Base-by-base conservation (phyloP, 1,140 invertebrate genomes). In the Drosophila paulistorum region DNA sequence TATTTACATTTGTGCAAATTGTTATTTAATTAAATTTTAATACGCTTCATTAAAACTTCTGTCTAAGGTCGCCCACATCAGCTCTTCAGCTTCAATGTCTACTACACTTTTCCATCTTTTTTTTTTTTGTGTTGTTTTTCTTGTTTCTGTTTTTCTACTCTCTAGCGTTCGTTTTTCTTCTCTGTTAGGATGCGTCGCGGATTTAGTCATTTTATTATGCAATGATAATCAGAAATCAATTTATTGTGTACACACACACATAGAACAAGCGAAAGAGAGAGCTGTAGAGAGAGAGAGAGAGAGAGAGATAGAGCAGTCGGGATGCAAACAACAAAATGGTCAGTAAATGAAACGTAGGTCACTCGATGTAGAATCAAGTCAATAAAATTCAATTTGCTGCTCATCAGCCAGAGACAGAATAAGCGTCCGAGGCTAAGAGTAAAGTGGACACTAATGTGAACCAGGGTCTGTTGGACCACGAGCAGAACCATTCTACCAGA, bases 11-110 rank as follows among this genome's bases (percentile, higher is more conserved):
- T 77, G 78, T 77, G 83, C 83, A 86, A 86, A 86, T 86, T 86
- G 83, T 86, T 86, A 86, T 86, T 87, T 87, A 86, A 86, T 86
- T 87, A 79, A 87, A 86, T 87, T 86, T 82, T 86, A 86, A 86
- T 87, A 87, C 83, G 83, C 83, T 86, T 86, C 76, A 87, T 86
- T 86, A 86, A 76, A 79, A 81, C 82, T 79, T 81, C 78, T 86
- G 82, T 69, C 72, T 68, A 48, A 39, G 60, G 61, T 62, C 26
- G 63, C 20, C 74, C 45, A 48, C 54, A n/a, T 39, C 37, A 26
- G 45, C 14, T 48, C 45, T 48, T 48, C 7, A 48, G 45, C 45
- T 48, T 42, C 3, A 14, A 42, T 14, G 42, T 45, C 42, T 45
- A 45, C 33, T 39, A 30, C 13, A 6, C 17, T 51, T 63, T 26